phyloP scores from a whole-genome alignment of 1,140 invertebrate genomes.

The Hyles euphorbiae region DNA sequence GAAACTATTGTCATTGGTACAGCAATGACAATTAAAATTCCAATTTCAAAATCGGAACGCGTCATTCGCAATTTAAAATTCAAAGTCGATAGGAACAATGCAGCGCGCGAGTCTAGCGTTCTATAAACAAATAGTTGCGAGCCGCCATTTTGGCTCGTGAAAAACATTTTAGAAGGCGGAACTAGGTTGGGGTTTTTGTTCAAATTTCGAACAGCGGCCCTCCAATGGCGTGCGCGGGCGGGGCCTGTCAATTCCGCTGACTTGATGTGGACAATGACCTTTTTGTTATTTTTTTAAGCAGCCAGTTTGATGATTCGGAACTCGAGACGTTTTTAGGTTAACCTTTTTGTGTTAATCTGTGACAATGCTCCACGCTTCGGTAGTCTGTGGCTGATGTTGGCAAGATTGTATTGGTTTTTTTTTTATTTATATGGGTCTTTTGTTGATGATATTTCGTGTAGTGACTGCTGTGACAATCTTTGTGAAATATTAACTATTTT shows the following conservation, averaged over 20 bases:
- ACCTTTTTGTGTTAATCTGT: slow-evolving; percentile 2
- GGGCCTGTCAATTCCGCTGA: slow-evolving; percentile 67
- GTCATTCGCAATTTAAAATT: slow-evolving; percentile 19
- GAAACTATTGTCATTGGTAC: slow-evolving; percentile 8
- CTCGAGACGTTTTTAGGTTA: slow-evolving; percentile 14
- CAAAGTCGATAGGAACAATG: slow-evolving; percentile 29
- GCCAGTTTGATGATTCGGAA: slow-evolving; percentile 27
- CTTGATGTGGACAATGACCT: slow-evolving; percentile 67
- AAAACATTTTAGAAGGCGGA: slow-evolving; percentile 74
- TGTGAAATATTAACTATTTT: too few relatives aligned
- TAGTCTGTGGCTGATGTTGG: too few relatives aligned
- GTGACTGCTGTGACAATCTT: too few relatives aligned
- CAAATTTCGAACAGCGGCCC: slow-evolving; percentile 62
- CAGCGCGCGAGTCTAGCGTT: slow-evolving; percentile 27
- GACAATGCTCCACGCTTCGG: too few relatives aligned
- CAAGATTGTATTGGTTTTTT: too few relatives aligned
- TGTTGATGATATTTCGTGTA: too few relatives aligned
- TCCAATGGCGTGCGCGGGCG: slow-evolving; percentile 70
- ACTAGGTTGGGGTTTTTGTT: slow-evolving; percentile 72
- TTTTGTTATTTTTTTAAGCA: slow-evolving; percentile 39
- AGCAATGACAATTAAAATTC: slow-evolving; percentile 10
- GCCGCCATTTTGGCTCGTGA: slow-evolving; percentile 64
- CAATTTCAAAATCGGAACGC: slow-evolving; percentile 23
- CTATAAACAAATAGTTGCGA: slow-evolving; percentile 35
- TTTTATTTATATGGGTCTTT: too few relatives aligned